A percentile compares a stretch with the other conserved stretches of the same genome.
phyloP scores from a whole-genome alignment of 2,797 vertebrate genomes.

The Propithecus deckenii region DNA sequence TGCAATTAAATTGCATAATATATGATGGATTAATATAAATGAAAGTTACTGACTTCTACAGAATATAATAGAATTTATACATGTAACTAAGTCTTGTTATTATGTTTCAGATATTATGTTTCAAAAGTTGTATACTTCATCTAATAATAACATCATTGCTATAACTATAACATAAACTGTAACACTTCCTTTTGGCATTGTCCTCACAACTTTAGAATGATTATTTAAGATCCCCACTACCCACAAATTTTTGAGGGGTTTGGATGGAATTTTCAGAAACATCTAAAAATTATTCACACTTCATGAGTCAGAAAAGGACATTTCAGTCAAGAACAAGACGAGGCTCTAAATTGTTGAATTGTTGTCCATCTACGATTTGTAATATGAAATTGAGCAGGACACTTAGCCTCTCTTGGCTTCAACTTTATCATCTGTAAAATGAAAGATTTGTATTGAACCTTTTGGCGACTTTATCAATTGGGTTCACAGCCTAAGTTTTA shows the following conservation, averaged over 20 bases:
- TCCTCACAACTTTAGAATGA: neutral
- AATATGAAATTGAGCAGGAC: neutral
- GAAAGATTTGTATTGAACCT: neutral
- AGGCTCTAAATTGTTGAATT: neutral
- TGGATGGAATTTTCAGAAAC: neutral
- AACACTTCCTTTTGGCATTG: neutral
- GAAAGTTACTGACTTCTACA: slow-evolving; percentile 8
- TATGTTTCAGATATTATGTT: neutral
- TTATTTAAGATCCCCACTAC: neutral
- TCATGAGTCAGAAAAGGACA: slow-evolving; percentile 14
- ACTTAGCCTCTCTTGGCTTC: neutral
- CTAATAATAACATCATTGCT: neutral
- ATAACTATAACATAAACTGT: neutral
- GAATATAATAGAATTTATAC: neutral
- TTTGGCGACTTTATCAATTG: neutral
- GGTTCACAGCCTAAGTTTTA: neutral
- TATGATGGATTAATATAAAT: neutral
- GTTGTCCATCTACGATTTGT: neutral
- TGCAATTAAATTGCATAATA: neutral
- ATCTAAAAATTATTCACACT: neutral
- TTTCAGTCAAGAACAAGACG: neutral
- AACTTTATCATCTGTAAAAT: slow-evolving; percentile 17
- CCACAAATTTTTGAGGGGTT: neutral
- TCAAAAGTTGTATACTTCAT: neutral
- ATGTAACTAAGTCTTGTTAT: neutral